Evolutionary conservation across 2,797 vertebrate genomes (phyloP), one percentile per base, ranked within the genome.

Genomic region (Ctenopoma kingsleyae): DNA sequence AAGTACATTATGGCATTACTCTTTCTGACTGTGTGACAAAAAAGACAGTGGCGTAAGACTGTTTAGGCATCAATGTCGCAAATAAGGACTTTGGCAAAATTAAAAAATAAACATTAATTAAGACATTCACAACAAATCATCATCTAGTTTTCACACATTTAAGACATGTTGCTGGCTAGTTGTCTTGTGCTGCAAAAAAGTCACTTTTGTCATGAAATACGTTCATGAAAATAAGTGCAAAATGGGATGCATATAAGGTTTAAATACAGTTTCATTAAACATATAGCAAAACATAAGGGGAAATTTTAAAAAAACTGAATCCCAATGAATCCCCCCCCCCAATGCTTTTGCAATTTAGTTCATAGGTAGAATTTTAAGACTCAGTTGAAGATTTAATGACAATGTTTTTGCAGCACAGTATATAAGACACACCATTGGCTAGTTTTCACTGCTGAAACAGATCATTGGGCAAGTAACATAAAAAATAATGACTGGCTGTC

Each of bases 21-120:
- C 20, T 48, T 56, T 75, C 16, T 36, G 44, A 56, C 13, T 38
- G 44, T 38, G 36, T 44, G 48, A 67, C 10, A 23, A 62, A 9
- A 32, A 46, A 30, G n/a, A 95, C 93, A 93, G 89, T 87, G 92
- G 94, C 91, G 86, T 95, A 95, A 96, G 95, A 96, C 94, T 88
- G 92, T 93, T 81, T 89, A 94, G 94, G 93, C 94, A 96, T 95
- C 95, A 93, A 96, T 96, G 95, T 95, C 70, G 83, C 11, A 87
- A 87, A 87, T 65, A 81, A 84, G 65, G 76, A 80, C 72, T 92
- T 94, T 93, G 92, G 91, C 91, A 90, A 94, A 91, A 80, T 68
- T 6, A 69, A 83, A 41, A 78, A 91, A 89, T 89, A 89, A 86
- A 90, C 93, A 92, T 95, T 95, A 87, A 88, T 95, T 95, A 87